Conservation (phyloP, 2,797 vertebrate genomes). For the Etheostoma perlongum region DNA sequence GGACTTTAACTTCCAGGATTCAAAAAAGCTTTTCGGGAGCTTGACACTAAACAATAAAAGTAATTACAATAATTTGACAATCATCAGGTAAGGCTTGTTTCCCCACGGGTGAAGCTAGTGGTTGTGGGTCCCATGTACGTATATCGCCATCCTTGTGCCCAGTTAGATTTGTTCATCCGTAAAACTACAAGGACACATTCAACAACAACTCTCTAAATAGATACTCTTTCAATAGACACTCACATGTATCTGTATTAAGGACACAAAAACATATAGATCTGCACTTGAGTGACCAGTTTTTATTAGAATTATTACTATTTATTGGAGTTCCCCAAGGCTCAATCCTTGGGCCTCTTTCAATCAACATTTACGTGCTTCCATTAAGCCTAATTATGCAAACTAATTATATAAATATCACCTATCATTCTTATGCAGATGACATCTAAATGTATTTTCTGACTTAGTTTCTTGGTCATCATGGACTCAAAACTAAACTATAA, state of each 20-base stretch:
- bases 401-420: neutral
- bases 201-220: neutral
- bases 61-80: neutral
- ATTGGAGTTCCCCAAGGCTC: slow-evolving; percentile 26
- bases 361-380: neutral
- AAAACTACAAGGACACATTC: neutral
- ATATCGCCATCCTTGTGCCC: neutral
- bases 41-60: slow-evolving; percentile 1
- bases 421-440: slow-evolving; percentile 8
- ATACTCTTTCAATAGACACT: neutral
- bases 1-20: slow-evolving; percentile 38
- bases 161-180: neutral
- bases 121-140: too few species aligned
- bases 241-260: neutral
- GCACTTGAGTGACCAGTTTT: neutral
- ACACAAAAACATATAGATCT: neutral
- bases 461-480: too few species aligned
- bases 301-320: neutral
- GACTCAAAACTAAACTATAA: too few species aligned
- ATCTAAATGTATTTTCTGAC: neutral
- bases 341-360: neutral
- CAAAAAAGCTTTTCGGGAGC: slow-evolving; percentile 16
- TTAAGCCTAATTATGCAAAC: neutral
- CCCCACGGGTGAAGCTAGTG: neutral
- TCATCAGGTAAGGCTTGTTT: neutral